phyloP scores from a whole-genome alignment of 2,797 vertebrate species.

The Scolopax bukidnonensis region DNA sequence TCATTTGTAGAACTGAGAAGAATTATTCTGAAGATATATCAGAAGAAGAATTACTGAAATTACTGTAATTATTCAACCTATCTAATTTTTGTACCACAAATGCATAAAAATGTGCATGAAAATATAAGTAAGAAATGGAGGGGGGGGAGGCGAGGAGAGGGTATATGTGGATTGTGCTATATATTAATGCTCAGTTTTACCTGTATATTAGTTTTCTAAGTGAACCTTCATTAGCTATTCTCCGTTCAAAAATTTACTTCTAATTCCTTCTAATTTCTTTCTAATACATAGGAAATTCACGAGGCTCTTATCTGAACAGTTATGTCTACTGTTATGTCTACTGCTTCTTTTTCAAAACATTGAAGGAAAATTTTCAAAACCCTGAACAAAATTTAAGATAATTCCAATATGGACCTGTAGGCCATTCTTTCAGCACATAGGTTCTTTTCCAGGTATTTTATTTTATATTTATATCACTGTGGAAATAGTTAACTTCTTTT shows the following conservation, averaged over 20 bases:
- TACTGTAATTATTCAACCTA: background rate
- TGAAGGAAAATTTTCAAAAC: background rate
- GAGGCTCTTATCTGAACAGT: background rate
- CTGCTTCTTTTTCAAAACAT: background rate
- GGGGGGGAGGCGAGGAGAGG: rapidly evolving
- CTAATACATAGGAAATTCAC: background rate
- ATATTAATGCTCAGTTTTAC: background rate
- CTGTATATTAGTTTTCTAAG: background rate
- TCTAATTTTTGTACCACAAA: background rate
- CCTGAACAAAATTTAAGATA: background rate
- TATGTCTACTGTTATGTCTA: background rate
- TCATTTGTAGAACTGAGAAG: background rate
- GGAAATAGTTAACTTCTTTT: background rate
- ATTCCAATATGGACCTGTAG: background rate
- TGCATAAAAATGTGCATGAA: background rate
- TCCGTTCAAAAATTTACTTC: background rate
- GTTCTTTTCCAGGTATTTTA: background rate
- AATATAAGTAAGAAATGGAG: background rate
- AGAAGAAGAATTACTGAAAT: background rate
- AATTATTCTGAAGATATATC: background rate
- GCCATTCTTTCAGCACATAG: background rate
- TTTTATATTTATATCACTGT: background rate
- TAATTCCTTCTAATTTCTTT: background rate
- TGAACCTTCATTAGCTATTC: background rate
- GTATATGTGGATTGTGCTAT: background rate